Evolutionary conservation across 2,888 invertebrate genomes (phyloP).

Genomic region (Nephrocerus scutellatus): DNA sequence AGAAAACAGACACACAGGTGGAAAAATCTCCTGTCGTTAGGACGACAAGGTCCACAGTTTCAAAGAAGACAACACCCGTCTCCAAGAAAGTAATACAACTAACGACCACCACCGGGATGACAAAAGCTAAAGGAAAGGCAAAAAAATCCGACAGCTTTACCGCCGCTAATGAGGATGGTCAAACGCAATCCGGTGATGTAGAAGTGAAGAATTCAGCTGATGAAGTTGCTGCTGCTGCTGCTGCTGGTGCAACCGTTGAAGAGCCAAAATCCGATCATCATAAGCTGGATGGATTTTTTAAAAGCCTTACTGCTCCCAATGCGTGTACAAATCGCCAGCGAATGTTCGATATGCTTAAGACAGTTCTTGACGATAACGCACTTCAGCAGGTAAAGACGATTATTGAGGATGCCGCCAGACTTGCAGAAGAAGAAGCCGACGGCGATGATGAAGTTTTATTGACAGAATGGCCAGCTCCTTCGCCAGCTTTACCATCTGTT

Average conservation of each 20-base stretch:
- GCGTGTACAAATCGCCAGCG: slow-evolving; percentile 26
- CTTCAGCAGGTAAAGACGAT: slow-evolving; percentile 30
- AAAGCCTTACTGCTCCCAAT: slow-evolving; percentile 30
- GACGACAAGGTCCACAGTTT: no score
- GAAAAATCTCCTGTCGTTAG: no score
- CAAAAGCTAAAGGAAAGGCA: slow-evolving; percentile 8
- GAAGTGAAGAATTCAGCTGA: slow-evolving; percentile 7
- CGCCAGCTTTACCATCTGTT: no score
- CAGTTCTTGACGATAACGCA: slow-evolving; percentile 31
- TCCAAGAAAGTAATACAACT: slow-evolving; percentile 5
- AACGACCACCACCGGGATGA: not conserved
- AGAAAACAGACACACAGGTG: slow-evolving; percentile 4
- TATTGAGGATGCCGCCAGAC: slow-evolving; percentile 21
- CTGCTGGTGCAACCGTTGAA: slow-evolving; percentile 17
- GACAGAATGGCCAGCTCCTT: no score
- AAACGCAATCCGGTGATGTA: not conserved
- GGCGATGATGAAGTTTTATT: slow-evolving; percentile 13
- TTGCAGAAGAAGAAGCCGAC: slow-evolving; percentile 12
- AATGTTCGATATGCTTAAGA: slow-evolving; percentile 29
- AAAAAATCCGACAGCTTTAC: slow-evolving; percentile 2
- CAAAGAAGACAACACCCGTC: slow-evolving; percentile 5
- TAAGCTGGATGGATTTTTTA: slow-evolving; percentile 28
- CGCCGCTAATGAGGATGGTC: no score
- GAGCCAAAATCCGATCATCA: slow-evolving; percentile 25
- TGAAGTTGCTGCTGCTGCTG: slow-evolving; percentile 10